Evolutionary conservation across 2,888 invertebrate species (phyloP), one percentile per base, ranked within the genome.

Genomic region (Petrolisthes cinctipes): DNA sequence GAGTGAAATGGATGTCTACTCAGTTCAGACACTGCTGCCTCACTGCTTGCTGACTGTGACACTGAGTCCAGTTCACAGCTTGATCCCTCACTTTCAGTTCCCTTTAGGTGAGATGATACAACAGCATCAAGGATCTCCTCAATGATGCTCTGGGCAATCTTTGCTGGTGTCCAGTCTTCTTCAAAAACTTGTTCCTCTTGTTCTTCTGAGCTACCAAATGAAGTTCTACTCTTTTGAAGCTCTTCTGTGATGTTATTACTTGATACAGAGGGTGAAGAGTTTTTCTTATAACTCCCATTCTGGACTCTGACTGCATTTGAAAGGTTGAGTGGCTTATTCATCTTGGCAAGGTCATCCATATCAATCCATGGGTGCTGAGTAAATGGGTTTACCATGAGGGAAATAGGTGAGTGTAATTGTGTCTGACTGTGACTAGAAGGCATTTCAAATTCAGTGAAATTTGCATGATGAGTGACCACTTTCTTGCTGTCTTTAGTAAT

Each of bases 1-100:
- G 96, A 96, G 92, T 97, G 97, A 88, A 96, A 95, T 54, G 96
- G 95, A 92, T 96, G 96, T 68, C 96, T 94, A 9, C 93, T 92
- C 4, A 92, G 91, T 85, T 92, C 92, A 68, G 89, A 81, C 37
- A 53, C 73, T 68, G 76, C 89, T 91, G 86, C 83, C 73, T 88
- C 84, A 88, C 84, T 88, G 11, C 73, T n/a, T 11, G 76, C 82
- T 53, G 85, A 85, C 56, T 88, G 88, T 61, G 88, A 88, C 9
- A 56, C 53, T 56, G 85, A 82, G 68, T 88, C 88, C 7, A 71
- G 76, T 56, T 88, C 88, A 88, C 88, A 85, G 71, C 71, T 20
- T 14, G 88, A 85, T 9, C 82, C 66, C 75, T 88, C 88, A 85
- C 88, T 88, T 53, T 88, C 88, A 56, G 68, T 37, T 56, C 68